These are phyloP conservation scores for Plectrocnemia conspersa DNA, from an alignment of 1,140 invertebrate species.

Conservation along the genomic window DNA sequence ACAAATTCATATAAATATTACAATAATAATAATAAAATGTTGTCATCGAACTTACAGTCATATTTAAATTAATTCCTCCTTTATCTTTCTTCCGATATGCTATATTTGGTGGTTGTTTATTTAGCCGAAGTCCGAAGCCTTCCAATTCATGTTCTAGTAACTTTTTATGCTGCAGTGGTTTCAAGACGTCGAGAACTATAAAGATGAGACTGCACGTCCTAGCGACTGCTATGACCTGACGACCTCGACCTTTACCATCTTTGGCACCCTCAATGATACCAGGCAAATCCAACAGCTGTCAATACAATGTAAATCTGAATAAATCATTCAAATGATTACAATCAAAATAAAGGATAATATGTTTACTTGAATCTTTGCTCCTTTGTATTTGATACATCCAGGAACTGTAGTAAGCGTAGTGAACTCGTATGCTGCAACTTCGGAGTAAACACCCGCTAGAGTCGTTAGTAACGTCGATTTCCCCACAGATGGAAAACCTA, in stretches of 20 bases:
- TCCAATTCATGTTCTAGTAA: conserved; percentile 97
- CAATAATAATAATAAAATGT: not conserved
- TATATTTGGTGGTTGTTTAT: conserved; percentile 97
- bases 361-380: conserved; percentile 95
- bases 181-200: conserved; percentile 96
- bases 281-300: conserved; percentile 91
- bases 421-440: conserved; percentile 99
- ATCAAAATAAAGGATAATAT: too few relatives aligned
- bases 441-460: conserved; percentile 97
- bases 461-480: conserved; percentile 97
- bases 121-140: conserved; percentile 95
- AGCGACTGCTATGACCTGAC: conserved; percentile 99
- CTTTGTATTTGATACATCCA: conserved; percentile 99
- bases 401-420: conserved; percentile 99
- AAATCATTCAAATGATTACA: too few relatives aligned
- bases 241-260: conserved; percentile 95
- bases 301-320: conserved; percentile 26
- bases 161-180: conserved; percentile 94
- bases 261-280: conserved; percentile 99
- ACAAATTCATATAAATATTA: not conserved
- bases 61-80: conserved; percentile 61
- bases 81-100: conserved; percentile 96
- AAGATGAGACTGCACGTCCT: conserved; percentile 97
- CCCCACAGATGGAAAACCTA: conserved; percentile 99
- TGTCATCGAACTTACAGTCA: conserved; percentile 41